A percentile compares a stretch with the other conserved stretches of the same genome.
These are phyloP conservation scores for Temnothorax nylanderi DNA, from an alignment of 1,140 invertebrate genomes.

Conservation along the genomic window DNA sequence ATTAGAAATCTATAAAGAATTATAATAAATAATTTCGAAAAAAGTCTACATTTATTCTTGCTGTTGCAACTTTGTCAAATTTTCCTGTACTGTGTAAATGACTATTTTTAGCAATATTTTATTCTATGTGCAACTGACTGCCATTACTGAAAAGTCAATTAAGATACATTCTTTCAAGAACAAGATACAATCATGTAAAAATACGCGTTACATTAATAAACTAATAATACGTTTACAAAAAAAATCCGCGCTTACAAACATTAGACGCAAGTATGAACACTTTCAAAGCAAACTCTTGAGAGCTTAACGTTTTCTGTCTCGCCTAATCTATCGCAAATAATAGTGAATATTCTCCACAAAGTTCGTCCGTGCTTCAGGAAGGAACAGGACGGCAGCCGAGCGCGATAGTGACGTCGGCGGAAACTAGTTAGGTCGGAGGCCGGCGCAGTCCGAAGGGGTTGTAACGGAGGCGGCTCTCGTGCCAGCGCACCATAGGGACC, in stretches of 20 bases:
- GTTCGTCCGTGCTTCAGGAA: not conserved
- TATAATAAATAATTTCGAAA: not conserved
- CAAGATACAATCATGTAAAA: not conserved
- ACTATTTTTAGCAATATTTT: not conserved
- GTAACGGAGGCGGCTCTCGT: conserved; percentile 57
- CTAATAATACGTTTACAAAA: too few species aligned
- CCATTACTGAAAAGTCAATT: not conserved
- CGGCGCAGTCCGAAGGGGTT: conserved; percentile 26
- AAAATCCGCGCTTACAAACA: not conserved
- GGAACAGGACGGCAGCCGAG: conserved; percentile 14
- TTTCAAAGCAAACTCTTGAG: not conserved
- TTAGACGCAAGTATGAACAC: not conserved
- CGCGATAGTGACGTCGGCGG: conserved; percentile 41
- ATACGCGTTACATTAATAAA: too few species aligned
- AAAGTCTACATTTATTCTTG: not conserved
- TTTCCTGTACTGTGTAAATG: not conserved
- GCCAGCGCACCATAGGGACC: conserved; percentile 66
- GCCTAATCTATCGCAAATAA: conserved; percentile 2
- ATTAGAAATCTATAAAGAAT: not conserved
- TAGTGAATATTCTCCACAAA: not conserved
- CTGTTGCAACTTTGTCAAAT: not conserved
- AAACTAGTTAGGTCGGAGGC: conserved; percentile 62
- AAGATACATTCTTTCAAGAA: not conserved
- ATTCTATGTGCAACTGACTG: not conserved
- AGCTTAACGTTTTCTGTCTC: not conserved